Base-by-base conservation (phyloP, 2,797 vertebrate genomes). In the Neosilurus mollespiculum region DNA sequence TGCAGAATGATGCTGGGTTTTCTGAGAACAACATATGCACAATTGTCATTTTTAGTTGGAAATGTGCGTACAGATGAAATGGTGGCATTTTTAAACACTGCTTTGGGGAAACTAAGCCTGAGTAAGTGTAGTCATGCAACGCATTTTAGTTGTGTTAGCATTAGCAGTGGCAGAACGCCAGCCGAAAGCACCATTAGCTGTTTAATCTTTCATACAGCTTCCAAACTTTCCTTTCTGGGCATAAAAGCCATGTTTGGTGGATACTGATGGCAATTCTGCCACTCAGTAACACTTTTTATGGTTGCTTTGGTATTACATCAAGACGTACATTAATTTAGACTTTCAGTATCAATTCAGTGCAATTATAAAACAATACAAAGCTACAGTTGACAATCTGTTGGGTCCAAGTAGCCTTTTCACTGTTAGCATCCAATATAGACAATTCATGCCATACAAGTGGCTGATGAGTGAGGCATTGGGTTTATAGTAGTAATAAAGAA, bases 201-300 rank as follows among this genome's bases (percentile, higher is more conserved):
- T 82, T 85, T 67, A 85, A 82, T 85, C 59, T 85, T 73, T 79
- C 75, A 82, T 79, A 75, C 12, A 15, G 30, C 65, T 78, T 81
- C 43, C 69, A 78, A 82, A 85, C 65, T 64, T 81, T 78, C 56
- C 18, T 54, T 49, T 53, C 54, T 22, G 51, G 72, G 37, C 22
- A 71, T 78, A 59, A 75, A 76, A 65, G 10, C 59, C 80, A 10
- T 64, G 79, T 69, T 70, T 59, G 30, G 66, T 72, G 51, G 61
- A 79, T 67, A 80, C 54, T 11, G 22, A 75, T 58, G 37, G 7
- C 24, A 82, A 12, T 58, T 62, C 54, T 43, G 9, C 22, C 10
- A 53, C 51, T 54, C 30, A 56, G 16, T 59, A 49, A 65, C 59
- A 26, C 18, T 56, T 56, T 14, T 54, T 59, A 69, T 61, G 58